Conservation (phyloP, 2,797 vertebrate genomes). For the Sebastes reedi region DNA sequence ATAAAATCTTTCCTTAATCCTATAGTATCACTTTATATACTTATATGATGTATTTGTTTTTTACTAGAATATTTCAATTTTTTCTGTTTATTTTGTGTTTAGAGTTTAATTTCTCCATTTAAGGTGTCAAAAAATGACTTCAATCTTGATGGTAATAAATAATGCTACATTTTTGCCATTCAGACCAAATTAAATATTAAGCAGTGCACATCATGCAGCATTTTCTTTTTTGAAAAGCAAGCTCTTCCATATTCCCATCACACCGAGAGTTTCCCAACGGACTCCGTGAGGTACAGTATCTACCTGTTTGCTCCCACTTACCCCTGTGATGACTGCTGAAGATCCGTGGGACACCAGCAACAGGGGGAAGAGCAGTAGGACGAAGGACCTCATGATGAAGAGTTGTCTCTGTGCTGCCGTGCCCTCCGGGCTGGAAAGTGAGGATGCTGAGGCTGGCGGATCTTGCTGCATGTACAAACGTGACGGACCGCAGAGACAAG, state of each 20-base stretch:
- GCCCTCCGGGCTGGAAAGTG: slow-evolving; percentile 32
- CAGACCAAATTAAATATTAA: neutral
- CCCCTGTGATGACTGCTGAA: slow-evolving; percentile 84
- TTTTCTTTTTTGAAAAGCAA: neutral
- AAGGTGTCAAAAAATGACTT: neutral
- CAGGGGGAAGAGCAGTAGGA: slow-evolving; percentile 67
- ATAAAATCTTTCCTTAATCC: neutral
- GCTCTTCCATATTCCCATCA: neutral
- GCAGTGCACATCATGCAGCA: neutral
- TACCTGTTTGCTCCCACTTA: slow-evolving; percentile 61
- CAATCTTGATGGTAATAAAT: neutral
- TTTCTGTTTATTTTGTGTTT: neutral
- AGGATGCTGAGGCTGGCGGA: slow-evolving; percentile 29
- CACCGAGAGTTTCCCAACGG: fast-evolving
- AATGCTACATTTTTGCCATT: neutral
- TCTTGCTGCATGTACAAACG: slow-evolving; percentile 32
- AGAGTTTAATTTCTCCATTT: neutral
- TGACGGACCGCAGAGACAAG: slow-evolving; percentile 37
- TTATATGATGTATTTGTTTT: neutral
- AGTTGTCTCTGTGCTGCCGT: slow-evolving; percentile 28
- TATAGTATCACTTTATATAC: neutral
- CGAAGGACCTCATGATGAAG: slow-evolving; percentile 73
- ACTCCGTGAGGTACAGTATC: neutral
- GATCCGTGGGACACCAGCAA: slow-evolving; percentile 73
- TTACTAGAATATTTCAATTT: neutral